Base-by-base conservation (phyloP, 2,888 invertebrate species). In the Tricholauxania praeusta region DNA sequence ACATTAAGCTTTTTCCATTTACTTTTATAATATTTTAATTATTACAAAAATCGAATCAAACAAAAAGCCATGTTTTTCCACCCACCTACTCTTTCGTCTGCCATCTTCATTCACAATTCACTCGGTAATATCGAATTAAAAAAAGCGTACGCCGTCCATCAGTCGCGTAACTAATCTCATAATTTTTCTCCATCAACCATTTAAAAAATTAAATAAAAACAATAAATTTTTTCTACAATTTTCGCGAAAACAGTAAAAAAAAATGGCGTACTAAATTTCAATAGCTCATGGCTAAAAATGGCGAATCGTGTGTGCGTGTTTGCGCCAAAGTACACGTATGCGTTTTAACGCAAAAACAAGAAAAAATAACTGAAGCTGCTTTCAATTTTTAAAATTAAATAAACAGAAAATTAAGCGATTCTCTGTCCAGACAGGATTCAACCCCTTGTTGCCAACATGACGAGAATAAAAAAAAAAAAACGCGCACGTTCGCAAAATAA, bases 301-400 rank as follows among this genome's bases (percentile, higher is more conserved):
- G 19, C 57, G 15, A 14, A 28, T 39, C 49, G 49, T 48, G 19
- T 48, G 12, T 12, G 22, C 32, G 39, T 53, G 39, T 17, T 12
- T 14, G 53, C 12, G 28, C 48, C 15, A 12, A 3, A 52, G 39
- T 53, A 32, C 39, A 39, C 39, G 39, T 14, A 39, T 55, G 39
- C 52, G 53, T 66, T 28, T 47, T 66, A 53, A 53, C 39, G 10
- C 39, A 39, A 39, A 39, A 39, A 39, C 39, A 39, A 39, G 39
- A 39, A 39, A 39, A 39, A 10, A 39, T 10, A 19, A 2, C 22
- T 48, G 17, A 19, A 51, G 28, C 59, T 59, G 53, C 51, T 28
- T 75, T 78, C 78, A 74, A 80, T 81, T 80, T 79, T 78, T 74
- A 72, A 79, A 82, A 82, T 83, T 83, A 83, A 83, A 83, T 82